Evolutionary conservation across 2,797 vertebrate species (phyloP).

Genomic region (Pelobates cultripes): DNA sequence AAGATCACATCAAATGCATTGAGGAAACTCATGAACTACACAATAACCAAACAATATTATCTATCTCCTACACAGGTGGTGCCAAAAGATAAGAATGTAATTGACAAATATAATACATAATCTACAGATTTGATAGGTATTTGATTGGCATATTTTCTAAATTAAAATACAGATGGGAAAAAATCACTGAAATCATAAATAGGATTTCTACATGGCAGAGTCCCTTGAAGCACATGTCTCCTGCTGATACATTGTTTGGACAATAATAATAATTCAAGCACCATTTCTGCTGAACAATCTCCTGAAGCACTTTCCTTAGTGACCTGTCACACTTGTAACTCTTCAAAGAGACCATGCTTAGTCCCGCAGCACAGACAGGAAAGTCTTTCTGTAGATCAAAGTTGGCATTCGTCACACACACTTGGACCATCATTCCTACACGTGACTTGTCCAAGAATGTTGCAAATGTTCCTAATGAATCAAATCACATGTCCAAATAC

Average conservation of each 20-base stretch:
- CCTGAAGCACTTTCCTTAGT: not conserved
- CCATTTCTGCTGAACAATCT: not conserved
- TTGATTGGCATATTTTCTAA: too few species aligned
- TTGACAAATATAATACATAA: too few species aligned
- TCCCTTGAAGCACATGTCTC: not conserved
- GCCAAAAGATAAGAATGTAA: too few species aligned
- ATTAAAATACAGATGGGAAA: too few species aligned
- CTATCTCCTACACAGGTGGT: too few species aligned
- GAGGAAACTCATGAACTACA: too few species aligned
- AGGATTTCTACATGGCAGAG: too few species aligned
- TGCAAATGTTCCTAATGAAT: conserved; percentile 3
- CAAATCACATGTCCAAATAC: conserved; percentile 1
- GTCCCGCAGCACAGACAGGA: not conserved
- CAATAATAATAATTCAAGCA: not conserved
- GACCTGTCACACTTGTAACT: conserved; percentile 3
- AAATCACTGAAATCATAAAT: too few species aligned
- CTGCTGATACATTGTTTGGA: not conserved
- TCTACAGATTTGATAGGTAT: too few species aligned
- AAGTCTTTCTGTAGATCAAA: conserved; percentile 2
- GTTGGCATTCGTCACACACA: conserved; percentile 3
- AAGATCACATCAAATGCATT: too few species aligned
- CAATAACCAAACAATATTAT: too few species aligned
- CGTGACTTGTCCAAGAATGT: not conserved
- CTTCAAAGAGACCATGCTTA: not conserved
- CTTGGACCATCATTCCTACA: conserved; percentile 4